Conservation (phyloP, 2,113 vertebrate genomes). For the Osmerus mordax region DNA sequence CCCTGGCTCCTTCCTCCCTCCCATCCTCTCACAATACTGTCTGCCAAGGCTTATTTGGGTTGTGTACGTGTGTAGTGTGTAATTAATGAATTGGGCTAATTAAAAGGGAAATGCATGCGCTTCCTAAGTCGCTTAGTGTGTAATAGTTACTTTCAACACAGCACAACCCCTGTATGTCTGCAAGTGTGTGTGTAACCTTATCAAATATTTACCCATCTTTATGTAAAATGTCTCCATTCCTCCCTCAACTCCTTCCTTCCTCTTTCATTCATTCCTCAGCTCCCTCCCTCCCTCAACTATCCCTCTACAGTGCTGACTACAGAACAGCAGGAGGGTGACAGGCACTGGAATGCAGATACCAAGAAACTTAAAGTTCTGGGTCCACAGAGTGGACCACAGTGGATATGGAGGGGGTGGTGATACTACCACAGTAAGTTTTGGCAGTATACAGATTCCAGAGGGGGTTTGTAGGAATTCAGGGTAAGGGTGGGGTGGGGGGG, state of each 20-base stretch:
- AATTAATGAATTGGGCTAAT: slow-evolving; percentile 41
- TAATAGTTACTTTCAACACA: slow-evolving; percentile 51
- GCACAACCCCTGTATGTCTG: slow-evolving; percentile 11
- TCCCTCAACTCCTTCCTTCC: background rate
- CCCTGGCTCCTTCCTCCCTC: background rate
- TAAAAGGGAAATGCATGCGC: slow-evolving; percentile 26
- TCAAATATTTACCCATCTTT: background rate
- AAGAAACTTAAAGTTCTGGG: slow-evolving; percentile 68
- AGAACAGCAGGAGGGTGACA: slow-evolving; percentile 57
- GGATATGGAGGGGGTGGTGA: slow-evolving; percentile 20
- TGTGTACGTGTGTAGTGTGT: slow-evolving; percentile 27
- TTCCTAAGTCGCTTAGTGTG: slow-evolving; percentile 40
- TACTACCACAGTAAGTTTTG: slow-evolving; percentile 58
- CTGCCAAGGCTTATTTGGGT: background rate
- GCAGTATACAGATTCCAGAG: slow-evolving; percentile 72
- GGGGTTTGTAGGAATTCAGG: background rate
- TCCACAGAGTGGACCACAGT: slow-evolving; percentile 36
- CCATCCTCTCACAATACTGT: background rate
- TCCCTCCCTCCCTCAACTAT: background rate
- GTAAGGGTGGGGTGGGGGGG: slow-evolving; percentile 15
- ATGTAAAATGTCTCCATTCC: background rate
- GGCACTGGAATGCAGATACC: slow-evolving; percentile 76
- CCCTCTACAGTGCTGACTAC: slow-evolving; percentile 27
- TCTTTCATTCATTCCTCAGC: background rate
- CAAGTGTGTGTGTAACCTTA: background rate